phyloP scores from a whole-genome alignment of 2,797 vertebrate species.

The Scleropages formosus region DNA sequence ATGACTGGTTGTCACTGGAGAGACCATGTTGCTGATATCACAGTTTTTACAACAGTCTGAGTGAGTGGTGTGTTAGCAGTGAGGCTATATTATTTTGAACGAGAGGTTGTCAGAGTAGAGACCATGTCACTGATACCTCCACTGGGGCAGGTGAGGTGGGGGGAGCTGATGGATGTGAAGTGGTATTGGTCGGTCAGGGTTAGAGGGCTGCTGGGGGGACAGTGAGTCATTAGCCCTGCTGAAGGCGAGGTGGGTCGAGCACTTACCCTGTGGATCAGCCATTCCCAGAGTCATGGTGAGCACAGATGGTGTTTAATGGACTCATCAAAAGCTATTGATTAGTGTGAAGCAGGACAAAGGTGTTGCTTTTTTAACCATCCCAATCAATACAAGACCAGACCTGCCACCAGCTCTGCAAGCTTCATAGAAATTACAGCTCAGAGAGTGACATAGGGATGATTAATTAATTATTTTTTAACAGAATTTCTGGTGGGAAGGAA shows the following conservation, averaged over 20 bases:
- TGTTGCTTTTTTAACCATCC: constrained; percentile 33
- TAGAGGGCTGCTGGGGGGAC: background rate
- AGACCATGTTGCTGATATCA: constrained; percentile 1
- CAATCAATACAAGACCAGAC: constrained; percentile 26
- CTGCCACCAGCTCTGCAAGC: background rate
- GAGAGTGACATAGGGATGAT: background rate
- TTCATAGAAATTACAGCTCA: constrained; percentile 3
- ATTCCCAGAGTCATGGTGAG: constrained; percentile 17
- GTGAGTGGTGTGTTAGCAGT: background rate
- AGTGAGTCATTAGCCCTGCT: constrained; percentile 25
- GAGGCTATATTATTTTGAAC: too few relatives aligned
- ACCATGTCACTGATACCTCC: constrained; percentile 15
- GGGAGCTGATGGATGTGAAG: background rate
- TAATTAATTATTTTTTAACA: constrained; percentile 21
- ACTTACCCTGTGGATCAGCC: constrained; percentile 14
- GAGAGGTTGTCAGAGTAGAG: constrained; percentile 5
- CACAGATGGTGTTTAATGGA: constrained; percentile 30
- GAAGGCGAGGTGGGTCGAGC: constrained; percentile 26
- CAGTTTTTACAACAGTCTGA: background rate
- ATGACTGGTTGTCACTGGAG: background rate
- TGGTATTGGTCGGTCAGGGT: background rate
- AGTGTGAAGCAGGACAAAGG: constrained; percentile 23
- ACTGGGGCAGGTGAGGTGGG: too few relatives aligned
- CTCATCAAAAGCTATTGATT: constrained; percentile 36
- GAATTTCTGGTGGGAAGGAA: background rate